A percentile compares a stretch with the other conserved stretches of the same genome.
Evolutionary conservation across 1,140 invertebrate genomes (phyloP).

Genomic region (Harpegnathos saltator): DNA sequence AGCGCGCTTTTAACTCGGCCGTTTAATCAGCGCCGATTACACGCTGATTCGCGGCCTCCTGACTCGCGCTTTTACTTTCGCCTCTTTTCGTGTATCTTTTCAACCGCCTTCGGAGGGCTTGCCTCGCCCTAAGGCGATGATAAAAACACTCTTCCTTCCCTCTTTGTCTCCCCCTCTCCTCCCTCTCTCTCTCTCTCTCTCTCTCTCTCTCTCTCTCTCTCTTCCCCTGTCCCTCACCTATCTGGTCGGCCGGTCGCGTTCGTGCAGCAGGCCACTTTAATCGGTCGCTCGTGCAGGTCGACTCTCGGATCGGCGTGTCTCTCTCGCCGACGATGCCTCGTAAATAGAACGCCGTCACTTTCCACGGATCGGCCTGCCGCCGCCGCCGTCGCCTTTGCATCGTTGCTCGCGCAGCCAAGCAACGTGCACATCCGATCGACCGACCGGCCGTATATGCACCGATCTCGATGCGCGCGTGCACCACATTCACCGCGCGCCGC

Average conservation of each 20-base stretch:
- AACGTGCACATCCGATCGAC: conserved; percentile 16
- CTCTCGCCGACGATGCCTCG: conserved; percentile 27
- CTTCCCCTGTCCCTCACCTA: not conserved
- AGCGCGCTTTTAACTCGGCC: too few relatives aligned
- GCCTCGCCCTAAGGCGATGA: conserved; percentile 24
- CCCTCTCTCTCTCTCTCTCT: not conserved
- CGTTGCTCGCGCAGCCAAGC: not conserved
- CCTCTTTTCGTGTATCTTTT: not conserved
- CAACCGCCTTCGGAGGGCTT: not conserved
- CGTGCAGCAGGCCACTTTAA: conserved; percentile 39
- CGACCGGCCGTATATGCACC: not conserved
- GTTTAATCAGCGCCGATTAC: too few relatives aligned
- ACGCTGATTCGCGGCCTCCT: too few relatives aligned
- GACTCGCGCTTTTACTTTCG: not conserved
- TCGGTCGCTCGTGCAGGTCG: conserved; percentile 41
- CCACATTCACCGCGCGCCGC: conserved; percentile 10
- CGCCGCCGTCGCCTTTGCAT: conserved; percentile 32
- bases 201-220: conserved; percentile 24
- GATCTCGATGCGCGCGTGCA: not conserved
- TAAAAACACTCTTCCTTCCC: not conserved
- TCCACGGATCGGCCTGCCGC: conserved; percentile 35
- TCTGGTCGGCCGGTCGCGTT: not conserved
- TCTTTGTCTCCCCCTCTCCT: not conserved
- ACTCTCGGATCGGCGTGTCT: conserved; percentile 36
- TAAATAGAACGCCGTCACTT: conserved; percentile 53